A percentile compares a stretch with the other conserved stretches of the same genome.
phyloP scores from a whole-genome alignment of 2,113 vertebrate species.

The Paedocypris sp. region DNA sequence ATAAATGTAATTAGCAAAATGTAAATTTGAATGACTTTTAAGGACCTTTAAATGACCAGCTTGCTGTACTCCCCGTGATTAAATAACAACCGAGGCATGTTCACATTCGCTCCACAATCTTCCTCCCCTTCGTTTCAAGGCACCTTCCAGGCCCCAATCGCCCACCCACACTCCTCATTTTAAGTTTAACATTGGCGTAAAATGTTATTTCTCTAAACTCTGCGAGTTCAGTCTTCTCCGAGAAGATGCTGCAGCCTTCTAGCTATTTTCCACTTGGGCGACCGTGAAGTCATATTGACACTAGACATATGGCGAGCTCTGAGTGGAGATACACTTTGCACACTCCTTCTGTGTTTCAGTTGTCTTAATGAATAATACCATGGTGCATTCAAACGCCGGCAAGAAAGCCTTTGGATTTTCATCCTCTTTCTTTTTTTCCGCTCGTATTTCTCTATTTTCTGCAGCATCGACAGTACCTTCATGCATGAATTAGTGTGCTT shows the following conservation, averaged over 20 bases:
- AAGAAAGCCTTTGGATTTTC: constrained; percentile 39
- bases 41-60: too few relatives aligned
- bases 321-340: constrained; percentile 60
- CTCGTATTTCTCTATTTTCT: constrained; percentile 11
- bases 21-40: too few relatives aligned
- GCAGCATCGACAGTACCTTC: constrained; percentile 51
- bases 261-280: constrained; percentile 68
- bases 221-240: constrained; percentile 44
- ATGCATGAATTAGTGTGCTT: constrained; percentile 54
- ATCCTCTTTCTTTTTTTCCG: not conserved
- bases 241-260: constrained; percentile 51
- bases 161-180: constrained; percentile 36
- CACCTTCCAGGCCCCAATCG: too few relatives aligned
- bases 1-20: too few relatives aligned
- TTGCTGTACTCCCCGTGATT: not conserved
- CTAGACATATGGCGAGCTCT: constrained; percentile 68
- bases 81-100: constrained; percentile 9
- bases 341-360: constrained; percentile 57
- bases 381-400: constrained; percentile 55
- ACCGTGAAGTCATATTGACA: constrained; percentile 71
- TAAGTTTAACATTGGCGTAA: constrained; percentile 45
- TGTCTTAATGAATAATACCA: constrained; percentile 70
- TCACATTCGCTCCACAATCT: not conserved
- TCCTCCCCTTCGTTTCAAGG: not conserved
- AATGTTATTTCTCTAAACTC: constrained; percentile 64